Conservation (phyloP, 2,113 vertebrate species). For the Athene noctua region DNA sequence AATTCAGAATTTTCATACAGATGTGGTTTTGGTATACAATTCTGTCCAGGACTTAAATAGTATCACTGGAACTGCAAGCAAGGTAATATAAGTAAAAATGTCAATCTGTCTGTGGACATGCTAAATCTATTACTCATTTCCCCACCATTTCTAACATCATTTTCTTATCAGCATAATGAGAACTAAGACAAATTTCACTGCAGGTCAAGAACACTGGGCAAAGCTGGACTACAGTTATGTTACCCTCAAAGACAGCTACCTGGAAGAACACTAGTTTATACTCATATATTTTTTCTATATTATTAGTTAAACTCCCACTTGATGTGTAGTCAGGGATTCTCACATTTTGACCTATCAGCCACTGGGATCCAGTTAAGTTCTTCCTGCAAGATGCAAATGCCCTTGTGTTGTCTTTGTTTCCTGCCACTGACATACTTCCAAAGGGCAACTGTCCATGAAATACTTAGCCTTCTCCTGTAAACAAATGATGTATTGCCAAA, state of each 20-base stretch:
- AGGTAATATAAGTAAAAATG: background rate
- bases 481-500: background rate
- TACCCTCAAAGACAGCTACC: background rate
- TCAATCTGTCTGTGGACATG: background rate
- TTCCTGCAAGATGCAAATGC: background rate
- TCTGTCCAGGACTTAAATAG: background rate
- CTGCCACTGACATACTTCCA: background rate
- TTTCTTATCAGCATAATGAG: background rate
- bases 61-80: background rate
- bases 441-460: background rate
- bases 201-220: background rate
- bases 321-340: background rate
- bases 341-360: background rate
- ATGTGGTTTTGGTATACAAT: background rate
- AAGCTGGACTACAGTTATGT: background rate
- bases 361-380: background rate
- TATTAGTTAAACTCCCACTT: background rate
- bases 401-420: background rate
- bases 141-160: background rate
- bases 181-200: background rate
- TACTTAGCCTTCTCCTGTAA: background rate
- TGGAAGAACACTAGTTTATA: background rate
- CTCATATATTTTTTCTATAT: background rate
- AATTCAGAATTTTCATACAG: background rate
- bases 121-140: background rate